Conservation (phyloP, 2,113 vertebrate genomes). For the Burhinus bistriatus region DNA sequence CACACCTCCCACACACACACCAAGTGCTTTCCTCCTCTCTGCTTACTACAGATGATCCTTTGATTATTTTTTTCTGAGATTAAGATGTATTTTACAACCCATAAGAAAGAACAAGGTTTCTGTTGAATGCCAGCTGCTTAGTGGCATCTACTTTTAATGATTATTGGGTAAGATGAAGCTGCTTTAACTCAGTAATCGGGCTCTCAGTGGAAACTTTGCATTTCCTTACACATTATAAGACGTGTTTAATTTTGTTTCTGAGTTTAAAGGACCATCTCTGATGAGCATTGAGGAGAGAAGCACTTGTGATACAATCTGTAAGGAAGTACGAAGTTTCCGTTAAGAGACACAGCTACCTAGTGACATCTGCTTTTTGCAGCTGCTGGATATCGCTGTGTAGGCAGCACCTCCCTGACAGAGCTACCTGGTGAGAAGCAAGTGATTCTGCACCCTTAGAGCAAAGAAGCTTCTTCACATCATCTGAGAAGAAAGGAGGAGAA, state of each 20-base stretch:
- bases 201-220: neutral
- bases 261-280: neutral
- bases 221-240: neutral
- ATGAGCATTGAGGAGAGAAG: neutral
- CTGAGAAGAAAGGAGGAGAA: neutral
- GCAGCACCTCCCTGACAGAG: neutral
- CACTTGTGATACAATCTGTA: neutral
- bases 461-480: neutral
- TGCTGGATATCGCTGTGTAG: neutral
- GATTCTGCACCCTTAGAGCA: neutral
- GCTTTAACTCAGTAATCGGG: neutral
- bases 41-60: neutral
- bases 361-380: neutral
- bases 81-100: neutral
- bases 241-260: neutral
- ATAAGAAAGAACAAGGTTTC: neutral
- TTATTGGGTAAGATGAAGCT: neutral
- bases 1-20: neutral
- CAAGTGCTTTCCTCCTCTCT: neutral
- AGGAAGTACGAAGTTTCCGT: conserved; percentile 38
- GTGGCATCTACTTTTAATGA: neutral
- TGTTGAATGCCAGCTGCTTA: neutral
- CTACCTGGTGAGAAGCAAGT: neutral
- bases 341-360: neutral
- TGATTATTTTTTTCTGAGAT: neutral